Percentiles rank a stretch among this genome's conserved stretches.
phyloP scores from a whole-genome alignment of 1,140 invertebrate genomes.

The Drosophila pseudoobscura region DNA sequence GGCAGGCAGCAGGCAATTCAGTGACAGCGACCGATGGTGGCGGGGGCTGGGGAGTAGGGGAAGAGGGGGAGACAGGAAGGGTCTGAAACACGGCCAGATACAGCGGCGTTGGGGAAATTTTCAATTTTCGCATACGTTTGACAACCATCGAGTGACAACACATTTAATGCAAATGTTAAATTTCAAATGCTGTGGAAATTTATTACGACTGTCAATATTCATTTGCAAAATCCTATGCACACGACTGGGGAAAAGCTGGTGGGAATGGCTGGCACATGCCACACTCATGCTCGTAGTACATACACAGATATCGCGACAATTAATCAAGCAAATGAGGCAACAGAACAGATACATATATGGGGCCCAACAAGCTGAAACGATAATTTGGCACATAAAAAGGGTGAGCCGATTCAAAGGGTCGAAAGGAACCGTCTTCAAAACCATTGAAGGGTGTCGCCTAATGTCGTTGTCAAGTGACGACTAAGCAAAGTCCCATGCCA shows the following conservation, averaged over 20 bases:
- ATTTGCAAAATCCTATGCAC: slow-evolving; percentile 60
- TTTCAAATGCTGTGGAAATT: slow-evolving; percentile 73
- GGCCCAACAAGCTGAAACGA: slow-evolving; percentile 28
- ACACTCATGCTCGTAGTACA: no score
- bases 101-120: slow-evolving; percentile 34
- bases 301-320: slow-evolving; percentile 51
- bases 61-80: background rate
- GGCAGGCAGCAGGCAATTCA: slow-evolving; percentile 1
- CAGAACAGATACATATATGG: slow-evolving; percentile 19
- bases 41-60: background rate
- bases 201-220: slow-evolving; percentile 79
- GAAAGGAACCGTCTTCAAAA: slow-evolving; percentile 42
- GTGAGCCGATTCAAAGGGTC: slow-evolving; percentile 29
- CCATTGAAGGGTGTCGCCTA: slow-evolving; percentile 53
- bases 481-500: slow-evolving; percentile 6
- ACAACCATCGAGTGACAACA: slow-evolving; percentile 59
- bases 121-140: slow-evolving; percentile 61
- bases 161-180: slow-evolving; percentile 73
- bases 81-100: slow-evolving; percentile 11
- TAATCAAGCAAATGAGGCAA: slow-evolving; percentile 73
- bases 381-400: slow-evolving; percentile 81
- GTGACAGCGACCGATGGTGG: slow-evolving; percentile 4
- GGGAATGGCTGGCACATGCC: no score
- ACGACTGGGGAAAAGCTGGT: no score
- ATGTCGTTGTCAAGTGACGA: slow-evolving; percentile 61